These are phyloP conservation scores for Cyrtonyx montezumae DNA, from an alignment of 2,113 vertebrate species.

Conservation along the genomic window DNA sequence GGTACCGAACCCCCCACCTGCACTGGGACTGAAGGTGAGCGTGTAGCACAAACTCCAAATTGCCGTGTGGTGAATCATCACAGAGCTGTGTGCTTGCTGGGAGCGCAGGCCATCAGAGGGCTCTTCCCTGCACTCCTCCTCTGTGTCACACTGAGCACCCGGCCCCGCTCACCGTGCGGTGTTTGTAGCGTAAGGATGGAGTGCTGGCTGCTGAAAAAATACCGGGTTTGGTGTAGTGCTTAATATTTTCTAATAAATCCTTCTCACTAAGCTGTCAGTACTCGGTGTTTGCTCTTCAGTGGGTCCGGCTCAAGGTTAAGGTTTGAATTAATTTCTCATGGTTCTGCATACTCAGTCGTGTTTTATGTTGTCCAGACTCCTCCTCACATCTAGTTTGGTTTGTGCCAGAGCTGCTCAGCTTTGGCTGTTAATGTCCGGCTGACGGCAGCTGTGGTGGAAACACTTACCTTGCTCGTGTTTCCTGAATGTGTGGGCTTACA, in stretches of 20 bases:
- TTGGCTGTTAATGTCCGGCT: neutral
- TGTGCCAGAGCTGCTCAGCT: fast-evolving
- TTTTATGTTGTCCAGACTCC: fast-evolving
- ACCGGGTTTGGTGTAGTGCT: constrained; percentile 68
- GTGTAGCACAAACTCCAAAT: neutral
- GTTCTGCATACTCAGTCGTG: neutral
- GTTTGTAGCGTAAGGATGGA: constrained; percentile 51
- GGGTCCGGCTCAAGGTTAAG: neutral
- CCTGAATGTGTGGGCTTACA: fast-evolving
- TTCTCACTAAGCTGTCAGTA: constrained; percentile 68
- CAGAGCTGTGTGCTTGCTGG: constrained; percentile 4
- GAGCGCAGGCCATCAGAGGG: neutral
- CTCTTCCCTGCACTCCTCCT: constrained; percentile 24
- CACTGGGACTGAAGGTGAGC: neutral
- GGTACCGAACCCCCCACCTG: neutral
- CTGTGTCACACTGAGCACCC: neutral
- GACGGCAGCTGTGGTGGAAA: fast-evolving
- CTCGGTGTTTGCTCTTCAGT: constrained; percentile 56
- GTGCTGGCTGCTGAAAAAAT: constrained; percentile 73
- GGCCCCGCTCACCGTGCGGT: neutral
- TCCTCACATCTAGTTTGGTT: neutral
- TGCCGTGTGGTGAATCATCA: neutral
- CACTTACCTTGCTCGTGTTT: fast-evolving
- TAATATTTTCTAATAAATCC: constrained; percentile 81
- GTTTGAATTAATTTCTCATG: too few relatives aligned